A percentile compares a stretch with the other conserved stretches of the same genome.
phyloP scores from a whole-genome alignment of 2,797 vertebrate species.

The Simalia tracyae region DNA sequence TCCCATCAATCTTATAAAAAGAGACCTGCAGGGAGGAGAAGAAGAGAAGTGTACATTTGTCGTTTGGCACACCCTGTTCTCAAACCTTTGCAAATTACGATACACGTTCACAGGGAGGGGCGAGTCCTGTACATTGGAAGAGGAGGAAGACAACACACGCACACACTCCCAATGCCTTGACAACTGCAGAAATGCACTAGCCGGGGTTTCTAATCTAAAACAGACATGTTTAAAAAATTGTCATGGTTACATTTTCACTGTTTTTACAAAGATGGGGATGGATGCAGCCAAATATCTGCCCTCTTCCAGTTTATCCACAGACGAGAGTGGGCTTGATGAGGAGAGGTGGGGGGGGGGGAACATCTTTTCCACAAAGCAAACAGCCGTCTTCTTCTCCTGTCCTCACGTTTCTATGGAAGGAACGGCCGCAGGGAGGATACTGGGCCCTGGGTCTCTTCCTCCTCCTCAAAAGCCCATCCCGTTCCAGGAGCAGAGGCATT shows the following conservation, averaged over 20 bases:
- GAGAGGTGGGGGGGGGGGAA: fast-evolving
- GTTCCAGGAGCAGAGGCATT: not conserved
- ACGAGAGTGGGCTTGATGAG: not conserved
- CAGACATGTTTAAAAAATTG: constrained; percentile 51
- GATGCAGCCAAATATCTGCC: not conserved
- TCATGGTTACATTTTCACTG: constrained; percentile 9
- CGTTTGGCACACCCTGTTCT: constrained; percentile 53
- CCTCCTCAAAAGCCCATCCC: not conserved
- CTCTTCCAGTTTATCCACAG: not conserved
- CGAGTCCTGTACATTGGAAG: constrained; percentile 47
- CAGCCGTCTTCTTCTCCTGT: not conserved
- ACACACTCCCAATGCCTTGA: constrained; percentile 51
- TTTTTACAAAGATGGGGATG: constrained; percentile 36
- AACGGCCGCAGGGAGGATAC: not conserved
- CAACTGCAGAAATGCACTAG: constrained; percentile 39
- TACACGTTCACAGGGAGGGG: constrained; percentile 62
- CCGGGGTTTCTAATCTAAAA: constrained; percentile 56
- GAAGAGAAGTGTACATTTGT: constrained; percentile 60
- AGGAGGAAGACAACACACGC: constrained; percentile 47
- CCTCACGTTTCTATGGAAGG: fast-evolving
- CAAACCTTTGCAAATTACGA: constrained; percentile 66
- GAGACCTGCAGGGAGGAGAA: constrained; percentile 60
- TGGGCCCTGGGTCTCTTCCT: fast-evolving
- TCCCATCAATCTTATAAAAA: constrained; percentile 73
- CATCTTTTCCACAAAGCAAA: not conserved